Percentiles rank a stretch among this genome's conserved stretches.
These are phyloP conservation scores for Pelochelys cantorii DNA, from an alignment of 2,797 vertebrate species.

Conservation along the genomic window DNA sequence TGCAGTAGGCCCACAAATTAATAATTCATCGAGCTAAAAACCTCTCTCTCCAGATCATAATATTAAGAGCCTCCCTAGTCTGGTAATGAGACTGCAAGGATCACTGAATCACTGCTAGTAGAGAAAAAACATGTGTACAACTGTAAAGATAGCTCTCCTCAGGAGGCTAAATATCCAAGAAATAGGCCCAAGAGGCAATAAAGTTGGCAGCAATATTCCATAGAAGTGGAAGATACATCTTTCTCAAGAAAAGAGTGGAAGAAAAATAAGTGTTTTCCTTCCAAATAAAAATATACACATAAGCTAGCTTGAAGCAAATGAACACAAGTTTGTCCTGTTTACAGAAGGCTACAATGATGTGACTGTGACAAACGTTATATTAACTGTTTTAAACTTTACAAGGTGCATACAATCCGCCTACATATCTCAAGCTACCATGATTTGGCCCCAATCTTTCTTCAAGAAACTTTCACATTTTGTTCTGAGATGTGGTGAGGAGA, in stretches of 20 bases:
- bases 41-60: neutral
- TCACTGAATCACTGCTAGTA: neutral
- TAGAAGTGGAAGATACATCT: neutral
- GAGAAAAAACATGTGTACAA: neutral
- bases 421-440: neutral
- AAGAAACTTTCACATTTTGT: neutral
- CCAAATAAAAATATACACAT: neutral
- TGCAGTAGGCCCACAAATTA: too few species aligned
- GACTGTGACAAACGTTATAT: neutral
- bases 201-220: neutral
- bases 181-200: neutral
- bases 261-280: neutral
- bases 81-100: neutral
- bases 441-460: neutral
- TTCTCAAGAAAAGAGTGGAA: neutral
- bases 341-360: neutral
- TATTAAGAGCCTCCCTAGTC: neutral
- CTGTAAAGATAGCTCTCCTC: neutral
- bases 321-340: neutral
- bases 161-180: neutral
- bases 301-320: neutral
- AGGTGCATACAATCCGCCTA: neutral
- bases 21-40: neutral
- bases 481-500: neutral
- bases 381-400: neutral